phyloP scores from a whole-genome alignment of 2,113 vertebrate species.

The Crotophaga sulcirostris region DNA sequence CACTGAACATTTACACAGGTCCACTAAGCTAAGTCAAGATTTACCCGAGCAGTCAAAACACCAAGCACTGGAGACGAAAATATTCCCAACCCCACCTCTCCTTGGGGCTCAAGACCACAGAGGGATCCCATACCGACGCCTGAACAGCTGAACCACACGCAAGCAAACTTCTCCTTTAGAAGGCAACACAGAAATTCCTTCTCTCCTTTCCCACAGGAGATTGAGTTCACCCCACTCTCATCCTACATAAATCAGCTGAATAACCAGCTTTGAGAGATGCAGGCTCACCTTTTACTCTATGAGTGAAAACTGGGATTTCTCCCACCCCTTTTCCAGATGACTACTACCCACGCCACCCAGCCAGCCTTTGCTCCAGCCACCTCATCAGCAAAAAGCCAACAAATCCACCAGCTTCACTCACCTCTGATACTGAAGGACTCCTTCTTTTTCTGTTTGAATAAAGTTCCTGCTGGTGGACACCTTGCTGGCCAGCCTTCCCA shows the following conservation, averaged over 20 bases:
- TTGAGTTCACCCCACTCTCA: not conserved
- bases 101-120: not conserved
- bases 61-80: not conserved
- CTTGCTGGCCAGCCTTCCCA: rapidly evolving
- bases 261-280: not conserved
- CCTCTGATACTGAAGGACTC: not conserved
- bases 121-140: rapidly evolving
- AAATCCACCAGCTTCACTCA: not conserved
- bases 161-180: not conserved
- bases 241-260: not conserved
- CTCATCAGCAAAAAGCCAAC: not conserved
- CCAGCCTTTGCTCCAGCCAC: not conserved
- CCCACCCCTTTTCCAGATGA: not conserved
- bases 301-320: not conserved
- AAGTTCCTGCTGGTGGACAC: not conserved
- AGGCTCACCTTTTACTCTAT: not conserved
- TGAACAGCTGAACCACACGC: rapidly evolving
- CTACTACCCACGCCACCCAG: rapidly evolving
- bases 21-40: not conserved
- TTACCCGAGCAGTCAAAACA: not conserved
- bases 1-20: not conserved
- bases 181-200: not conserved
- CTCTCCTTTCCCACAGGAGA: not conserved
- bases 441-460: not conserved
- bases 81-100: not conserved